These are phyloP conservation scores for Caenorhabditis imperialis DNA, from an alignment of 2,888 invertebrate species.

Conservation along the genomic window DNA sequence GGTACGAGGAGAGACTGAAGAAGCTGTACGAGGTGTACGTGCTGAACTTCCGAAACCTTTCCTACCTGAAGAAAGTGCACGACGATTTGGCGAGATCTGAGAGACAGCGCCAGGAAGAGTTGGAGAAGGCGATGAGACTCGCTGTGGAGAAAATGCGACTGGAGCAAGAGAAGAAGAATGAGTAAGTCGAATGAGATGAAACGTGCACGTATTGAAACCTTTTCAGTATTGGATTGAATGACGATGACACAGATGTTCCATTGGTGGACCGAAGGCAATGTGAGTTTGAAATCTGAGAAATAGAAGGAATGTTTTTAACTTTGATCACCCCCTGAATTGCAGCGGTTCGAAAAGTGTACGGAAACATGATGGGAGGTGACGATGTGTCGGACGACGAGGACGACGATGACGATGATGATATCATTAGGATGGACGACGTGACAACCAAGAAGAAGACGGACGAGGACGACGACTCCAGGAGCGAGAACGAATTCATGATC, in stretches of 20 bases:
- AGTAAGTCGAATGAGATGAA: constrained; percentile 37
- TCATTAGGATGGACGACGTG: constrained; percentile 26
- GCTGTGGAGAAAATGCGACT: constrained; percentile 82
- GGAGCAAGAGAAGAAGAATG: constrained; percentile 79
- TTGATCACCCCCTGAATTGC: constrained; percentile 5
- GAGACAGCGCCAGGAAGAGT: constrained; percentile 83
- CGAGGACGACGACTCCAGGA: constrained; percentile 12
- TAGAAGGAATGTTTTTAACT: not conserved
- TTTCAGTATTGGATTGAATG: constrained; percentile 39
- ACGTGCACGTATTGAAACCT: not conserved
- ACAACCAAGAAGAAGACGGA: constrained; percentile 4
- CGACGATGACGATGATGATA: constrained; percentile 20
- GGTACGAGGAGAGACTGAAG: constrained; percentile 88
- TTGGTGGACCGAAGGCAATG: constrained; percentile 50
- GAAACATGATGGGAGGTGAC: constrained; percentile 77
- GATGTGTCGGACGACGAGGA: constrained; percentile 56
- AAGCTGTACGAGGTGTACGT: constrained; percentile 86
- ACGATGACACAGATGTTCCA: constrained; percentile 46
- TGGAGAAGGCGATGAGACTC: constrained; percentile 81
- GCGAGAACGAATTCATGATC: constrained; percentile 22
- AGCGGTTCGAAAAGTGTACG: constrained; percentile 62
- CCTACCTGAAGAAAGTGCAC: constrained; percentile 89
- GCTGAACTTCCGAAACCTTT: constrained; percentile 88
- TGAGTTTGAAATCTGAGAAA: constrained; percentile 25
- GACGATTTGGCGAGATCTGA: constrained; percentile 87